phyloP scores from a whole-genome alignment of 2,888 invertebrate species.

The Gymnocheta viridis region DNA sequence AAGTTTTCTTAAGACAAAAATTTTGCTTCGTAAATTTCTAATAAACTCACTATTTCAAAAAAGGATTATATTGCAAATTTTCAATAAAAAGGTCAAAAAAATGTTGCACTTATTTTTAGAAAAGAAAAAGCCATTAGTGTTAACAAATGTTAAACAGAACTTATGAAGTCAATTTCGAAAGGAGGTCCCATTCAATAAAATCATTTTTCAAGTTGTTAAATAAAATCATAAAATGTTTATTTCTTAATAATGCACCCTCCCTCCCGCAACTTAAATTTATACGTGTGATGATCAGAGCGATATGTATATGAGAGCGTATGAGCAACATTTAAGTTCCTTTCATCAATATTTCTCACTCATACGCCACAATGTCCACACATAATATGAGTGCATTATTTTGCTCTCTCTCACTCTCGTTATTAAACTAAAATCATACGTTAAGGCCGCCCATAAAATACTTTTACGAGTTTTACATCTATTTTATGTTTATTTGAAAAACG shows the following conservation, averaged over 20 bases:
- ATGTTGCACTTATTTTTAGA: neutral
- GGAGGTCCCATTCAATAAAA: neutral
- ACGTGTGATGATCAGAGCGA: no score
- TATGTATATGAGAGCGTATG: neutral
- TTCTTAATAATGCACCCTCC: neutral
- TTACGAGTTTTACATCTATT: constrained; percentile 6
- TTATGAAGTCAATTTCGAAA: neutral
- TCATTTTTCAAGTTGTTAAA: neutral
- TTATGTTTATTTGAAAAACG: constrained; percentile 38
- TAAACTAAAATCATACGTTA: constrained; percentile 40
- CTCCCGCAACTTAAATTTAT: neutral
- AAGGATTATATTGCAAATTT: no score
- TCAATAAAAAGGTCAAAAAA: no score
- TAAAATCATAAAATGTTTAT: constrained; percentile 2
- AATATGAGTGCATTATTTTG: neutral
- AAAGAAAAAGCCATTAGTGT: neutral
- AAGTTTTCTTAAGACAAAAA: no score
- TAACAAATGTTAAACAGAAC: neutral
- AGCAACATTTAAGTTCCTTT: constrained; percentile 11
- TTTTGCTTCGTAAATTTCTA: no score
- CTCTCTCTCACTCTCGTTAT: neutral
- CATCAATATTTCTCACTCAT: neutral
- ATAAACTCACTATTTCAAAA: no score
- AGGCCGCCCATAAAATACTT: constrained; percentile 29
- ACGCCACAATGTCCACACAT: neutral